Evolutionary conservation across 1,140 invertebrate species (phyloP), one percentile per base, ranked within the genome.

Genomic region (Zaprionus ornatus): DNA sequence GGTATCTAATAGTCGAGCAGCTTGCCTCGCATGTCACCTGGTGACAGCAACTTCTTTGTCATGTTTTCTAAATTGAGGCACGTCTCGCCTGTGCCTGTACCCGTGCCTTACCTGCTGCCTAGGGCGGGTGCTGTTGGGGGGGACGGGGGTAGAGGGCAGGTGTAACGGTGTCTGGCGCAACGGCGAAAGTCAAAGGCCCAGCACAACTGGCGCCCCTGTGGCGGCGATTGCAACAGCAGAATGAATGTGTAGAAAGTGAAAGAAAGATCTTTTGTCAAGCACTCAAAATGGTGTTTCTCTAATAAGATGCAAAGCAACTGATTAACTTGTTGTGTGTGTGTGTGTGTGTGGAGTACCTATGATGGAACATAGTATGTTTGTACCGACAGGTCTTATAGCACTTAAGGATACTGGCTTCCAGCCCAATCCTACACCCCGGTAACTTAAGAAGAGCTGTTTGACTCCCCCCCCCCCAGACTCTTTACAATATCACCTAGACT

Each of bases 161-260:
- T 3, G 50, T 40, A 55, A 65, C 27, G 56, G 42, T 29, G 29
- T n/a, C 56, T 56, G 55, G 52, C 25, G 17, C 35, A 75, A 61
- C 60, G 59, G 69, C 70, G 74, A 76, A 76, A 76, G 74, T 73
- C 74, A 76, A 61, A 73, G 48, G 66, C 64, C 37, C 9, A 32
- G 29, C 40, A 21, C 27, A 35, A 1, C 42, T n/a, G 63, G 61
- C 19, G 45, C 45, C 45, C 19, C 66, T 23, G 66, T 23, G 40
- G 40, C 50, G 40, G 60, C 37, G 21, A 48, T 76, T 54, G 59
- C 27, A 76, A 74, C 66, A 60, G 66, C 57, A 76, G 68, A 72
- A 72, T 67, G 52, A 62, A 50, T 67, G 57, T 77, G 70, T 68
- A 77, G 74, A 77, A 77, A 77, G 74, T 73, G 70, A 77, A 77